Percentiles rank a stretch among this genome's conserved stretches.
Conservation (phyloP, 2,113 vertebrate genomes). For the human region GRCh38 chr6:22157501-22158000, state of each 20-base stretch:
- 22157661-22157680: neutral
- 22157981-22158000: neutral
- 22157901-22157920: neutral
- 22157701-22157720: too few species aligned
- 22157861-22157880: neutral
- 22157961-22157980: neutral
- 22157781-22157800: neutral
- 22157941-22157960: neutral
- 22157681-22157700: neutral
- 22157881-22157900: neutral
- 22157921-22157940: conserved; percentile 30
- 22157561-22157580: neutral
- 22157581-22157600: neutral
- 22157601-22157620: neutral
- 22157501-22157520: neutral
- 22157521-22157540: neutral
- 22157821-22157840: neutral
- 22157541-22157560: neutral
- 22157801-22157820: neutral
- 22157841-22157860: neutral
- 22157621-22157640: neutral
- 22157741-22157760: neutral
- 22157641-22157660: neutral
- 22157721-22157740: neutral
- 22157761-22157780: neutral